Evolutionary conservation across 2,797 vertebrate species (phyloP), one percentile per base, ranked within the genome.

Genomic region (Ara ararauna): DNA sequence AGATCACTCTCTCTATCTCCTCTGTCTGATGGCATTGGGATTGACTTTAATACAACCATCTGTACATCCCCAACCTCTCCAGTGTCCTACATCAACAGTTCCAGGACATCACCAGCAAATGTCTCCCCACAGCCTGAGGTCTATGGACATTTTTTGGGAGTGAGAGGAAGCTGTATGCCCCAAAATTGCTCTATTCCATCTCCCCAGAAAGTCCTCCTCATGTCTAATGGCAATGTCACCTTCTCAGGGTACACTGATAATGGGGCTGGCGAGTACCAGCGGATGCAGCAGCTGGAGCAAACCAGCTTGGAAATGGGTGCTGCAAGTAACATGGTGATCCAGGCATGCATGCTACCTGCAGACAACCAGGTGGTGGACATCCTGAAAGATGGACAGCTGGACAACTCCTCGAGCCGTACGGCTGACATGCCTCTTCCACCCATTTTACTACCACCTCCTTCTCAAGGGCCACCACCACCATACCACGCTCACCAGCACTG

Each of bases 11-110:
- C 99, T 48, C 93, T 98, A 38, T 99, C 99, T 11, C 99, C 99
- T 5, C 93, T 99, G 75, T 99, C 99, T 1, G 99, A 99, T 2
- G 97, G 99, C 94, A 98, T 99, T 77, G 99, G 99, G 32, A 98
- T 99, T 1, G 99, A 99, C 96, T 99, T 99, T 95, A 99, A 98
- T 86, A 98, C 99, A 54, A 98, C 99, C 91, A 99, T 99, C 82
- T 98, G 99, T 79, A 99, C 99, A 8, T 99, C 99, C 4, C 99
- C 99, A 62, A 99, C 99, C 1, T 99, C 99, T 3, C 97, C 99
- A 67, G 99, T 99, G 79, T 99, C 99, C 42, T 99, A 99, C 71
- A 99, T 99, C 93, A 99, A 99, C 14, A 98, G 99, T 24, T 98
- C 98, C 13, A 98, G 98, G 62, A 97, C 97, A 78, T 99, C 98